These are phyloP conservation scores for Pseudomyrmex concolor DNA, from an alignment of 1,140 invertebrate genomes.

Conservation along the genomic window DNA sequence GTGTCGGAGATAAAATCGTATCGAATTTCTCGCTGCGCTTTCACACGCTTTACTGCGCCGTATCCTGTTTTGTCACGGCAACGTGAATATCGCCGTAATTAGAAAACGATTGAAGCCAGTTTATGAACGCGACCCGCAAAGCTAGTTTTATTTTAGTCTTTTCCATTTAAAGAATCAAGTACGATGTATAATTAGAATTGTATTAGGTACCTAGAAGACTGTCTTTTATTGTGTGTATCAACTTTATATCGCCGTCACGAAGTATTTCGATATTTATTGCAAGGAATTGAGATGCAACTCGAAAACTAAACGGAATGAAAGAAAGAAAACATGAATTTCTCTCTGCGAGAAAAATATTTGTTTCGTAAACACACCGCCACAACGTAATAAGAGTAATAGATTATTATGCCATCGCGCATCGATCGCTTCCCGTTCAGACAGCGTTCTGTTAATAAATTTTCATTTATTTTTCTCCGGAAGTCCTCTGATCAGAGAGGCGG, in stretches of 20 bases:
- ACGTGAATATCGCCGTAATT: slow-evolving; percentile 30
- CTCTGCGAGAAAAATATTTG: too few relatives aligned
- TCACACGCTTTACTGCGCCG: slow-evolving; percentile 51
- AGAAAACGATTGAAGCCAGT: slow-evolving; percentile 42
- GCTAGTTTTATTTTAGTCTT: neutral
- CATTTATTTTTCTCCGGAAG: slow-evolving; percentile 47
- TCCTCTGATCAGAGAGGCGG: slow-evolving; percentile 37
- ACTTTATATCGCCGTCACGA: neutral
- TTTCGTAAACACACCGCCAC: too few relatives aligned
- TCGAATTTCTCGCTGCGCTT: slow-evolving; percentile 52
- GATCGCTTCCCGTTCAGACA: slow-evolving; percentile 28
- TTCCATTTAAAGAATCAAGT: neutral
- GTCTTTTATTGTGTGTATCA: too few relatives aligned
- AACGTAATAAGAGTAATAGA: neutral
- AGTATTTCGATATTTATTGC: too few relatives aligned
- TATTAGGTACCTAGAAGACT: too few relatives aligned
- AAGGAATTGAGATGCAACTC: too few relatives aligned
- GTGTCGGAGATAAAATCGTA: slow-evolving; percentile 46
- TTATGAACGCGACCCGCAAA: slow-evolving; percentile 2
- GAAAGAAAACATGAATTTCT: too few relatives aligned
- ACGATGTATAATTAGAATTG: neutral
- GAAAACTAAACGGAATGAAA: too few relatives aligned
- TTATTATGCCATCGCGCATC: slow-evolving; percentile 13
- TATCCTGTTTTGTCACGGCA: slow-evolving; percentile 26
- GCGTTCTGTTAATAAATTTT: slow-evolving; percentile 33